Conservation (phyloP, 2,888 invertebrate genomes). For the Ceriagrion tenellum region DNA sequence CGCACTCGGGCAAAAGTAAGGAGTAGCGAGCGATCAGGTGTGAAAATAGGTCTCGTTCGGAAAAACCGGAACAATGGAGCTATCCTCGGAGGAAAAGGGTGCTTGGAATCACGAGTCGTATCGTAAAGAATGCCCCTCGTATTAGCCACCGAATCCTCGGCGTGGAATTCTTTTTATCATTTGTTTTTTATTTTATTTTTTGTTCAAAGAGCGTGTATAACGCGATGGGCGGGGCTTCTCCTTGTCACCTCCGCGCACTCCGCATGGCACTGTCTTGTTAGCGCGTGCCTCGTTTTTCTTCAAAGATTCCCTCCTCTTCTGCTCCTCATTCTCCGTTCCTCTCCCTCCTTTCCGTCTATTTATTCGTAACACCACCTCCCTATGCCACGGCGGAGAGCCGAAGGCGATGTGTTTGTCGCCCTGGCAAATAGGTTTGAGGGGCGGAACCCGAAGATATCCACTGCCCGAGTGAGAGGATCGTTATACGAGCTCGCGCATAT, state of each 20-base stretch:
- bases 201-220: not conserved
- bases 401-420: slow-evolving; percentile 42
- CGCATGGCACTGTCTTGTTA: slow-evolving; percentile 53
- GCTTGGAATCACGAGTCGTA: not conserved
- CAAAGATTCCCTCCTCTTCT: not conserved
- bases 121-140: slow-evolving; percentile 50
- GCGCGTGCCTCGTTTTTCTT: slow-evolving; percentile 49
- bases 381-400: not conserved
- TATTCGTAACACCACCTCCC: not conserved
- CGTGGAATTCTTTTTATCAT: slow-evolving; percentile 17
- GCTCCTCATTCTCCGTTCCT: not conserved
- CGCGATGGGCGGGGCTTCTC: slow-evolving; percentile 54
- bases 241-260: slow-evolving; percentile 37
- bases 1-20: not conserved
- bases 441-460: slow-evolving; percentile 22
- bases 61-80: not conserved
- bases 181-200: not conserved
- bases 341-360: not conserved
- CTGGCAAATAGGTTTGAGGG: slow-evolving; percentile 51
- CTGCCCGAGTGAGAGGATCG: slow-evolving; percentile 47
- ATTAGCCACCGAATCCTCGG: slow-evolving; percentile 39
- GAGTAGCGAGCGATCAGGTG: not conserved
- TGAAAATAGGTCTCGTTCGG: not conserved
- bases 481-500: slow-evolving; percentile 58
- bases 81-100: not conserved